Base-by-base conservation (phyloP, 2,888 invertebrate genomes). In the Endotricha flammealis region DNA sequence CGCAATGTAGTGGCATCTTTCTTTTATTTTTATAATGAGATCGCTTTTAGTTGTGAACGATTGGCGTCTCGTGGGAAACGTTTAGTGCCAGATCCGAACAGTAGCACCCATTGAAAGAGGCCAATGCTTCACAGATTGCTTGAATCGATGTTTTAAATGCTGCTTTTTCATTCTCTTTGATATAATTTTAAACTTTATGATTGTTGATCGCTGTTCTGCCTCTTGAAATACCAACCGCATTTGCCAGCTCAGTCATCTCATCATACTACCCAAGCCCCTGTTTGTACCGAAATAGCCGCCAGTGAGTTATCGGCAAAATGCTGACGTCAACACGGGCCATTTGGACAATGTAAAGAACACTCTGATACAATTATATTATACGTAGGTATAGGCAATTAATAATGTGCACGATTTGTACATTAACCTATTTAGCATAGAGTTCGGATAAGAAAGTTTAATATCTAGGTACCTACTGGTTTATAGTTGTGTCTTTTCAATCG, bases 311-410 rank as follows among this genome's bases (percentile, higher is more conserved):
- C 68, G 68, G 70, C 67, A 65, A 68, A 29, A 64, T 57, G 59
- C 53, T 77, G 72, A 79, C 80, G 78, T 81, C 80, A 77, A 53
- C 44, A 42, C 55, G 58, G 64, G 72, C 69, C 70, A 71, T 75
- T 77, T 75, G 75, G 73, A 62, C 61, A 73, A 59, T 70, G 68
- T 73, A 54, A 58, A 48, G 48, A n/a, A n/a, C n/a, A n/a, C n/a
- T n/a, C n/a, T n/a, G n/a, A n/a, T n/a, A n/a, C n/a, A n/a, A n/a
- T n/a, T n/a, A n/a, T n/a, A n/a, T n/a, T n/a, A n/a, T n/a, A n/a
- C n/a, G n/a, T n/a, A n/a, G n/a, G n/a, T n/a, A n/a, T n/a, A n/a
- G n/a, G n/a, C n/a, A n/a, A n/a, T n/a, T n/a, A n/a, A n/a, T n/a
- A n/a, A n/a, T n/a, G n/a, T n/a, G n/a, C n/a, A n/a, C n/a, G n/a